A percentile compares a stretch with the other conserved stretches of the same genome.
Evolutionary conservation across 2,113 vertebrate species (phyloP).

Genomic region (Podilymbus podiceps): DNA sequence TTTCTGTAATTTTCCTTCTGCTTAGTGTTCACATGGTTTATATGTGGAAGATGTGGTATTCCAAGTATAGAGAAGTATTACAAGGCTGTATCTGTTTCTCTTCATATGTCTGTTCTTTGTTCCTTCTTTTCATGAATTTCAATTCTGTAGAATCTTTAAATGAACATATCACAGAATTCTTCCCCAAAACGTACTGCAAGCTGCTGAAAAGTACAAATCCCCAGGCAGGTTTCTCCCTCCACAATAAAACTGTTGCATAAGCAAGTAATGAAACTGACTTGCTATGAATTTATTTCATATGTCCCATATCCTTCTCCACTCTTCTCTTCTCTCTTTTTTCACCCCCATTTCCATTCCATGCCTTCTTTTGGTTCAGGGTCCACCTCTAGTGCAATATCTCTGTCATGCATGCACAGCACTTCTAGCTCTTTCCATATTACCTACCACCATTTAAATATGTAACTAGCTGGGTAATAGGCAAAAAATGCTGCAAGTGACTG

Average conservation of each 20-base stretch:
- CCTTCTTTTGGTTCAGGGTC: neutral
- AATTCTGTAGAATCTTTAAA: neutral
- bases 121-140: neutral
- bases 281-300: neutral
- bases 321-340: neutral
- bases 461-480: neutral
- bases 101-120: neutral
- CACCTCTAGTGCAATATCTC: neutral
- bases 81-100: neutral
- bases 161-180: neutral
- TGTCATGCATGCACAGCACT: neutral
- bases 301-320: neutral
- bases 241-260: neutral
- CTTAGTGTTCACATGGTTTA: neutral
- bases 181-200: neutral
- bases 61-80: neutral
- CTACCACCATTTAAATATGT: neutral
- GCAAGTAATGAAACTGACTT: neutral
- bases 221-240: neutral
- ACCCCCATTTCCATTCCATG: neutral
- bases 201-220: neutral
- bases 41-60: neutral
- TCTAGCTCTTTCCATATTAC: neutral
- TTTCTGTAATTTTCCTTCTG: neutral
- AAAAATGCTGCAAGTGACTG: neutral